Base-by-base conservation (phyloP, 2,888 invertebrate species). In the Eupithecia inturbata region DNA sequence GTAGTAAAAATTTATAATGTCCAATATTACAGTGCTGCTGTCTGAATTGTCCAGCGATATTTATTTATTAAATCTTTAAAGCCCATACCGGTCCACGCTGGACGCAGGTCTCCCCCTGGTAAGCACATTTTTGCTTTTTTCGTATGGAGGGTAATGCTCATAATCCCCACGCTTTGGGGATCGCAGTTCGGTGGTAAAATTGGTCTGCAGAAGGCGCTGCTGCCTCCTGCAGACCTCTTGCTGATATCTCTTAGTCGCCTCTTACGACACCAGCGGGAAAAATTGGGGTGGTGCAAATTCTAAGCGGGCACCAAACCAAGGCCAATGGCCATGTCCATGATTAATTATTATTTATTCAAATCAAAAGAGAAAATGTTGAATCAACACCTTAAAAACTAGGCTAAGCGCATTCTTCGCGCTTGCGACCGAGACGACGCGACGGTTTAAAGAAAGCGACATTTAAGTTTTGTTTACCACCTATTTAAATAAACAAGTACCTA, bases 271-370 rank as follows among this genome's bases (percentile, higher is more conserved):
- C n/a, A n/a, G n/a, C n/a, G n/a, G n/a, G n/a, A n/a, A n/a, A 36
- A 41, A 5, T 16, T 16, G 41, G 41, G 41, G 14, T 39, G 16
- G 41, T 36, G 36, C 36, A 1, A 36, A 36, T 53, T 53, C 22
- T 53, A 22, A 53, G 1, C 0, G 16, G 49, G 10, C 53, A 36
- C 31, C 31, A 31, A n/a, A 19, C 45, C 5, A 19, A 2, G 39
- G 14, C 14, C 3, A 41, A 19, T n/a, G n/a, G 7, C 53, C 53
- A 53, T 14, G 26, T 26, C 9, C 26, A 57, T 62, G 31, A 62
- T 62, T 62, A 62, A 62, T 62, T 62, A 19, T 62, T 62, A 62
- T 62, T 62, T 62, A 31, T 62, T 62, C 31, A 31, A 28, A 62
- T 62, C 4, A 28, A 60, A 31, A 62, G 62, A 62, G 62, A 31